A percentile compares a stretch with the other conserved stretches of the same genome.
phyloP scores from a whole-genome alignment of 2,113 vertebrate genomes.

The Hippocampus comes region DNA sequence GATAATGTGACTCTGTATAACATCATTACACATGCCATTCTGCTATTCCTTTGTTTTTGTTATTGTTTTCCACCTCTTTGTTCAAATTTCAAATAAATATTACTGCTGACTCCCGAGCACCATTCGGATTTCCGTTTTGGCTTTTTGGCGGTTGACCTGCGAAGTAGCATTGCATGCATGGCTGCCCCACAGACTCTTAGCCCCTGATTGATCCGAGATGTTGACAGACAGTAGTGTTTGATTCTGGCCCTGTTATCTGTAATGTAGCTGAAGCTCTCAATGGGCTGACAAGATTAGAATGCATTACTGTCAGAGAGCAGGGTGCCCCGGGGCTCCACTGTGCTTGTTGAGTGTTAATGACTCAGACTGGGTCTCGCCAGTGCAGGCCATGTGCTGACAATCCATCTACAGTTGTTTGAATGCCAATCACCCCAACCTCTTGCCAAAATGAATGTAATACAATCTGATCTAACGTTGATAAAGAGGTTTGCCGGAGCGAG shows the following conservation, averaged over 20 bases:
- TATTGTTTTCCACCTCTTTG: too few relatives aligned
- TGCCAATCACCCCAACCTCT: conserved; percentile 49
- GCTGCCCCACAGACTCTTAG: conserved; percentile 49
- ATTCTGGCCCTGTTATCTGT: conserved; percentile 70
- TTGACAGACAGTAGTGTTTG: conserved; percentile 65
- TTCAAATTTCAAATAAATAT: neutral
- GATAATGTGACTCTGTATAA: too few relatives aligned
- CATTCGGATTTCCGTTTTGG: neutral
- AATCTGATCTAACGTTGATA: conserved; percentile 39
- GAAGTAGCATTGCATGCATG: conserved; percentile 29
- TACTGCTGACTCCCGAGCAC: neutral
- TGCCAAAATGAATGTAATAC: conserved; percentile 28
- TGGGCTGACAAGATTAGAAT: conserved; percentile 72
- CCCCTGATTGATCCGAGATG: conserved; percentile 63
- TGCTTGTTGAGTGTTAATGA: conserved; percentile 68
- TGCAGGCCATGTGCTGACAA: conserved; percentile 52
- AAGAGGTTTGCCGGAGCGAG: conserved; percentile 22
- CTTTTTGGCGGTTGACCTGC: conserved; percentile 31
- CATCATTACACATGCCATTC: too few relatives aligned
- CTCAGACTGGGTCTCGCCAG: conserved; percentile 53
- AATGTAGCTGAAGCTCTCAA: conserved; percentile 68
- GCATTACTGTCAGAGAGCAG: conserved; percentile 69
- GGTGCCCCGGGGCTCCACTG: conserved; percentile 58
- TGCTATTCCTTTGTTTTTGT: too few relatives aligned
- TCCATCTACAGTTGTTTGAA: conserved; percentile 46